phyloP scores from a whole-genome alignment of 1,140 invertebrate genomes.

The Spodoptera litura region DNA sequence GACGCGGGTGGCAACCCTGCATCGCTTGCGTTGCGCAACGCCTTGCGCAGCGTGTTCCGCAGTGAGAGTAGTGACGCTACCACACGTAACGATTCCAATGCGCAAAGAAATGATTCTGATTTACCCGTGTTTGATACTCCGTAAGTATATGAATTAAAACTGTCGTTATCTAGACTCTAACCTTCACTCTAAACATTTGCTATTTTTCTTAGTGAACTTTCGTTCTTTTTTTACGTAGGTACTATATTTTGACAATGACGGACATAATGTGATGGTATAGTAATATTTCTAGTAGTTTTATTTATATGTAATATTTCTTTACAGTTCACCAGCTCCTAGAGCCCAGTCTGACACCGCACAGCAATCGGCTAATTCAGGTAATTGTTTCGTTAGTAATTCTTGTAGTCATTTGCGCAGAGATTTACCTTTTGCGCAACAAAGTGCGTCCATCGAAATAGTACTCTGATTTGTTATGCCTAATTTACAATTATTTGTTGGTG shows the following conservation, averaged over 20 bases:
- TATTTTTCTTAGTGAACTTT: not conserved
- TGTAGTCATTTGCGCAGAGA: no score
- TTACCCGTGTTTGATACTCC: conserved; percentile 73
- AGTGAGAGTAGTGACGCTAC: conserved; percentile 60
- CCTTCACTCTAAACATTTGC: no score
- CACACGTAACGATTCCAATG: conserved; percentile 61
- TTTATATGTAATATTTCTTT: not conserved
- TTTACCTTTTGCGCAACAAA: no score
- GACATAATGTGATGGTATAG: no score
- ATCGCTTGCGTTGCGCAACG: conserved; percentile 69
- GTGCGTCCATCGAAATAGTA: no score
- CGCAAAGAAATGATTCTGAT: conserved; percentile 62
- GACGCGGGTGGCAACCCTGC: conserved; percentile 62
- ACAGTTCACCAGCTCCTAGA: conserved; percentile 77
- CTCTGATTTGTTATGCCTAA: no score
- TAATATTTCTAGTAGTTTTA: no score
- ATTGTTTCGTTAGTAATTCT: conserved; percentile 5
- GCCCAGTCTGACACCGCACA: conserved; percentile 77
- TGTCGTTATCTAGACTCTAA: no score
- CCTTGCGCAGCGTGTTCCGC: conserved; percentile 69
- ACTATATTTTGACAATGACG: no score
- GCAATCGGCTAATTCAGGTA: conserved; percentile 76
- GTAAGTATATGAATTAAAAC: conserved; percentile 55
- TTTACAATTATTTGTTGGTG: not conserved
- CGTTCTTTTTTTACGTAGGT: not conserved